Percentiles rank a stretch among this genome's conserved stretches.
Conservation (phyloP, 2,113 vertebrate species). For the Ceyx margarethae region DNA sequence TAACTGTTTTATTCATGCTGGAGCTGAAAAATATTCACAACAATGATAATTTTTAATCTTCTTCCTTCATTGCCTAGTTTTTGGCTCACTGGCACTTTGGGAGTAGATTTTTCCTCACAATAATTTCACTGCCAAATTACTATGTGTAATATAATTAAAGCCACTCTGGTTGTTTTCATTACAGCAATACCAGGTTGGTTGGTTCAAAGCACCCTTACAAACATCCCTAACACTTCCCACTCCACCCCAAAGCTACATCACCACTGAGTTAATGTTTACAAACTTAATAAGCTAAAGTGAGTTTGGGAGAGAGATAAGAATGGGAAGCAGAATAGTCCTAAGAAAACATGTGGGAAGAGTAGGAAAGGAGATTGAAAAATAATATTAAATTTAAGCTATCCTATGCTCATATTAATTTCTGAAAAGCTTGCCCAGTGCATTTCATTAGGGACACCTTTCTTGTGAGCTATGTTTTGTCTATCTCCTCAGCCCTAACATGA, state of each 20-base stretch:
- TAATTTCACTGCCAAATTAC: background rate
- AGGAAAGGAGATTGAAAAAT: background rate
- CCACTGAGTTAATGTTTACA: background rate
- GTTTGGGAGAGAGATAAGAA: background rate
- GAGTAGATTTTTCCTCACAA: constrained; percentile 6
- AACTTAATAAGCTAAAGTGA: background rate
- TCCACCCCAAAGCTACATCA: background rate
- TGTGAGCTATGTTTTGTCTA: background rate
- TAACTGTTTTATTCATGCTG: constrained; percentile 12
- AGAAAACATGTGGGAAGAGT: background rate
- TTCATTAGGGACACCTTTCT: background rate
- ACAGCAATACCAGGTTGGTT: background rate
- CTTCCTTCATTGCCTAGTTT: background rate
- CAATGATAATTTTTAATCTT: background rate
- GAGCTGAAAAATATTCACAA: constrained; percentile 2
- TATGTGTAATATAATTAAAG: constrained; percentile 1
- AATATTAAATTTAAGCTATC: background rate
- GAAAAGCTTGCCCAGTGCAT: background rate
- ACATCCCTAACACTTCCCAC: background rate
- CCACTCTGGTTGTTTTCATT: background rate
- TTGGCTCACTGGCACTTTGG: background rate
- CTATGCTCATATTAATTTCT: background rate
- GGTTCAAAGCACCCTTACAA: background rate
- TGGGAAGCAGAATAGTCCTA: background rate
- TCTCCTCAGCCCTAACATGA: background rate